A percentile compares a stretch with the other conserved stretches of the same genome.
Conservation (phyloP, 1,140 invertebrate genomes). For the Zophobas atratus region DNA sequence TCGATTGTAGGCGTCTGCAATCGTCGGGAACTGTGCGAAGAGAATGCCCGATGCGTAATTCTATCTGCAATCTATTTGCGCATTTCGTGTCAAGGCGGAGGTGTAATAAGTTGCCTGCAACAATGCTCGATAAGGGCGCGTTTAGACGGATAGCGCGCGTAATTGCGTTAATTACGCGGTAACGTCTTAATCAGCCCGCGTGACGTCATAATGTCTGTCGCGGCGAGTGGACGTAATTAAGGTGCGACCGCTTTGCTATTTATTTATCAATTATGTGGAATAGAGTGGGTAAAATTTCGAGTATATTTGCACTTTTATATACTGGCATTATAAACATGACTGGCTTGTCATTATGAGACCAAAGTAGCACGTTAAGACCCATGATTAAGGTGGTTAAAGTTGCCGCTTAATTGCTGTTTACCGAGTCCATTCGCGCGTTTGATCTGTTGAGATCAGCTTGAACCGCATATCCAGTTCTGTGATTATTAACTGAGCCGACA, state of each 20-base stretch:
- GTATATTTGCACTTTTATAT: conserved; percentile 49
- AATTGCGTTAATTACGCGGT: conserved; percentile 31
- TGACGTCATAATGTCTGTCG: conserved; percentile 27
- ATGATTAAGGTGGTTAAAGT: conserved; percentile 67
- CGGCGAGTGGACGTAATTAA: conserved; percentile 20
- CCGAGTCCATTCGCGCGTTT: conserved; percentile 67
- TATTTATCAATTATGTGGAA: conserved; percentile 47
- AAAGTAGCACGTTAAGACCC: conserved; percentile 65
- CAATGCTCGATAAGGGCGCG: neutral
- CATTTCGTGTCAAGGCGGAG: conserved; percentile 29
- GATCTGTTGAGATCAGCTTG: conserved; percentile 65
- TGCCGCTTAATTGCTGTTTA: conserved; percentile 68
- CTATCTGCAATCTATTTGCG: conserved; percentile 39
- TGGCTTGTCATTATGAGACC: conserved; percentile 63
- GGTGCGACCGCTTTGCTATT: conserved; percentile 19
- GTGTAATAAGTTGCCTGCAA: conserved; percentile 35
- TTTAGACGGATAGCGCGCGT: conserved; percentile 14
- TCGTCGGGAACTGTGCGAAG: neutral
- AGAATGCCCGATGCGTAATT: conserved; percentile 30
- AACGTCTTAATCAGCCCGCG: conserved; percentile 3
- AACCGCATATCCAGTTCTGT: conserved; percentile 64
- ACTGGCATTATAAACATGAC: conserved; percentile 58
- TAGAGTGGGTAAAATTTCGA: conserved; percentile 46
- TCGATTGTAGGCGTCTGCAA: too few species aligned
- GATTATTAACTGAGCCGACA: conserved; percentile 66